Evolutionary conservation across 2,888 invertebrate genomes (phyloP), one percentile per base, ranked within the genome.

Genomic region (Tenthredo livida): DNA sequence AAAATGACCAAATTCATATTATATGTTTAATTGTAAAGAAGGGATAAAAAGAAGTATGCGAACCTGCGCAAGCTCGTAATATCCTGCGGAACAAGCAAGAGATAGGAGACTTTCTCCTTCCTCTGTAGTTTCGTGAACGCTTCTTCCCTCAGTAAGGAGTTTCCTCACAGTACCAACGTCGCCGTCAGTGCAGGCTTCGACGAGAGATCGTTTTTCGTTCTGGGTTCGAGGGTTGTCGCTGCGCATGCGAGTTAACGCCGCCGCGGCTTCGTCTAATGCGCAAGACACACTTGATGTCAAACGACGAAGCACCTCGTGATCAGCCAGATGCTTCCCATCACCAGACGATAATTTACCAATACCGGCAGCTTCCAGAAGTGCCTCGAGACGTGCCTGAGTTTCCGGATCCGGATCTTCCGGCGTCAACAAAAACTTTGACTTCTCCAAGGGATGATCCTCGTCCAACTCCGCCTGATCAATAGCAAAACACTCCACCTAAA

Each of bases 101-200:
- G 98, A 98, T 87, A 99, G 95, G 87, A 99, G 95, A 91, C 98
- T 98, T 94, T 99, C 99, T 88, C 99, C 99, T 94, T 99, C 99
- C 94, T 99, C 99, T 86, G 98, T 98, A 88, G 98, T 98, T 95
- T 99, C 99, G 95, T 98, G 98, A 86, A 98, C 97, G 91, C 97
- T 98, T 86, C 98, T 96, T 82, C 98, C 98, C 94, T 99, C 98
- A 80, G 98, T 98, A 86, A 99, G 95, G 87, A 99, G 95, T 93
- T 98, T 97, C 90, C 97, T 96, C 85, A 99, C 98, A 29, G 98
- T 97, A 89, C 97, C 97, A 85, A 98, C 98, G 95, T 99, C 98
- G 88, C 98, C 98, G 94, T 98, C 98, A 87, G 97, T 97, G 92
- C 98, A 98, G 87, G 98, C 98, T 94, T 98, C 98, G 87, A 98